Evolutionary conservation across 2,797 vertebrate species (phyloP).

Genomic region (Anabacerthia variegaticeps): DNA sequence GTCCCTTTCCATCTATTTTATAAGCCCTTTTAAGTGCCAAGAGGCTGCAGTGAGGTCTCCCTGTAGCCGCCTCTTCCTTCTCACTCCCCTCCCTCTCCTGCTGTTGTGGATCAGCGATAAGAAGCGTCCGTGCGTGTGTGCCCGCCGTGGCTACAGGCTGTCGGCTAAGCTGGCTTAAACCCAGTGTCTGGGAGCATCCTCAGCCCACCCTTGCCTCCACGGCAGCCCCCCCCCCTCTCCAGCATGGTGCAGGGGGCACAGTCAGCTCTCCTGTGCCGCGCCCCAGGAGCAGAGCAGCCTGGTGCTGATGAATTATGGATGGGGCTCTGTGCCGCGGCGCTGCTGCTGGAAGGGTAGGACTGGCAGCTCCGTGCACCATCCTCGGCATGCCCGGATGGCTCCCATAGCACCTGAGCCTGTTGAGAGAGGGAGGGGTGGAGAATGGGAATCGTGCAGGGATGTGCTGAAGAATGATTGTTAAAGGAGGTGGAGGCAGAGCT

Average conservation of each 20-base stretch:
- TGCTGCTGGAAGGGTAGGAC: background rate
- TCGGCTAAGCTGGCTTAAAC: background rate
- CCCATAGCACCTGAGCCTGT: fast-evolving
- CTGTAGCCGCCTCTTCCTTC: background rate
- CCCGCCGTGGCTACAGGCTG: background rate
- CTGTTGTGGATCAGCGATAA: fast-evolving
- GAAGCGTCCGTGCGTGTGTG: fast-evolving
- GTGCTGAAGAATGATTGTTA: background rate
- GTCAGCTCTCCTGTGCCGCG: fast-evolving
- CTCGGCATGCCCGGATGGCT: fast-evolving
- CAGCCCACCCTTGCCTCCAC: background rate
- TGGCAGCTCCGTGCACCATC: fast-evolving
- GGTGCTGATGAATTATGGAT: background rate
- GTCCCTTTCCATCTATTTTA: background rate
- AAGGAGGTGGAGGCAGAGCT: background rate
- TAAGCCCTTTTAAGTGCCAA: background rate
- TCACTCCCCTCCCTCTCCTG: background rate
- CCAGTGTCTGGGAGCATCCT: background rate
- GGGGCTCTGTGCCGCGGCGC: fast-evolving
- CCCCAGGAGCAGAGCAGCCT: background rate
- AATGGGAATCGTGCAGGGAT: fast-evolving
- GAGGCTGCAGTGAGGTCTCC: background rate
- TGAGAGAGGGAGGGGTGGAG: background rate
- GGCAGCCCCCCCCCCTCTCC: fast-evolving
- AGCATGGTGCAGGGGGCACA: fast-evolving